phyloP scores from a whole-genome alignment of 2,797 vertebrate species.

The Molossus molossus region DNA sequence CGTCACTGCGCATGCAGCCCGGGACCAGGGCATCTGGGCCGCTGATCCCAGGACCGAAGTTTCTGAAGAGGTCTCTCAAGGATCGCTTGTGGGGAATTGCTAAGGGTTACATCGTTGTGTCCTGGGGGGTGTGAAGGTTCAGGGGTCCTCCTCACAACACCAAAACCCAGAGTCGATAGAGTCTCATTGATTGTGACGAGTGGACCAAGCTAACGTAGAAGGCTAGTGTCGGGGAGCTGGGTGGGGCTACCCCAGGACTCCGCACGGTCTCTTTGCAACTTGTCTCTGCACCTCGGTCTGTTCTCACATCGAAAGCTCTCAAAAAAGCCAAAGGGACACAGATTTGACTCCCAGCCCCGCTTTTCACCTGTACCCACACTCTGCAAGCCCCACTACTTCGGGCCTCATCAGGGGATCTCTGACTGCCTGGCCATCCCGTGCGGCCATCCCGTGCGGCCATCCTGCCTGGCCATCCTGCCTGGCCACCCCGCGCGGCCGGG shows the following conservation, averaged over 20 bases:
- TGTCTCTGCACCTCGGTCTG: neutral
- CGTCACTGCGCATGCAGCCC: rapidly evolving
- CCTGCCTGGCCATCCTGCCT: too few relatives aligned
- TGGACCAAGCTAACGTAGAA: rapidly evolving
- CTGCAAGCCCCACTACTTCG: rapidly evolving
- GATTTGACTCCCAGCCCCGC: rapidly evolving
- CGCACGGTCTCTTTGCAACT: neutral
- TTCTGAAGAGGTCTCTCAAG: neutral
- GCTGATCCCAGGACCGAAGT: neutral
- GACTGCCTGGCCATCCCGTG: too few relatives aligned
- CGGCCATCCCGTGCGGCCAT: too few relatives aligned
- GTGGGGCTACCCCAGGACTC: rapidly evolving
- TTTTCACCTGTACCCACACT: rapidly evolving
- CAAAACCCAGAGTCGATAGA: rapidly evolving
- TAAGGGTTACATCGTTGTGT: rapidly evolving
- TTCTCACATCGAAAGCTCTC: neutral
- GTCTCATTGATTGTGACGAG: rapidly evolving
- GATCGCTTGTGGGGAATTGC: neutral
- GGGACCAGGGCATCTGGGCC: rapidly evolving
- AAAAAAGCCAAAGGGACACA: rapidly evolving
- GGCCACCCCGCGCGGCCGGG: too few relatives aligned
- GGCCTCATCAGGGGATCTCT: neutral
- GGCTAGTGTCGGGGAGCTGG: rapidly evolving
- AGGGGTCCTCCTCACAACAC: neutral
- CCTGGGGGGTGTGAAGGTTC: rapidly evolving